Conservation (phyloP, 2,113 vertebrate genomes). For the Isurus oxyrinchus region DNA sequence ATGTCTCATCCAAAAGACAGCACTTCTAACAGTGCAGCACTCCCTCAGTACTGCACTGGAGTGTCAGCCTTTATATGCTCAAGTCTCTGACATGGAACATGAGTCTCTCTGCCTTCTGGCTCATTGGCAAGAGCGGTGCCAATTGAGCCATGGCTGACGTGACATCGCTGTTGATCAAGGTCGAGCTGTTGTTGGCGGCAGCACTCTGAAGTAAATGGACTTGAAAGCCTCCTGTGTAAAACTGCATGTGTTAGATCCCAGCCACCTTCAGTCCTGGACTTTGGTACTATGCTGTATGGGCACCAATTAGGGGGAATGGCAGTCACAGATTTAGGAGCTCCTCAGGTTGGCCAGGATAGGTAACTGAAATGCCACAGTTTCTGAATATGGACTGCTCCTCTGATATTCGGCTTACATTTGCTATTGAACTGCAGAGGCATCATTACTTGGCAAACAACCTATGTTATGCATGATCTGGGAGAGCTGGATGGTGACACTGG, state of each 20-base stretch:
- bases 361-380: neutral
- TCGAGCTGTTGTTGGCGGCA: neutral
- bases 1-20: no score
- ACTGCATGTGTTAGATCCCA: neutral
- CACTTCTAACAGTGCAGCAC: no score
- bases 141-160: neutral
- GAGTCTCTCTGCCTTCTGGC: no score
- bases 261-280: neutral
- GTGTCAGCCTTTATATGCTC: no score
- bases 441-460: neutral
- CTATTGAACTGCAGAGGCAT: neutral
- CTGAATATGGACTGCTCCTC: neutral
- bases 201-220: neutral
- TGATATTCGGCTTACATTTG: neutral
- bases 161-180: neutral
- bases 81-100: no score
- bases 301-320: neutral
- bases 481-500: neutral
- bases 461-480: neutral
- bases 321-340: neutral
- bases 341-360: neutral
- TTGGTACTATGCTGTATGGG: neutral
- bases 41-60: no score
- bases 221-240: neutral
- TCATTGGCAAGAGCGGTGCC: no score